A percentile compares a stretch with the other conserved stretches of the same genome.
phyloP scores from a whole-genome alignment of 2,113 vertebrate species.

The Brachirus orientalis region DNA sequence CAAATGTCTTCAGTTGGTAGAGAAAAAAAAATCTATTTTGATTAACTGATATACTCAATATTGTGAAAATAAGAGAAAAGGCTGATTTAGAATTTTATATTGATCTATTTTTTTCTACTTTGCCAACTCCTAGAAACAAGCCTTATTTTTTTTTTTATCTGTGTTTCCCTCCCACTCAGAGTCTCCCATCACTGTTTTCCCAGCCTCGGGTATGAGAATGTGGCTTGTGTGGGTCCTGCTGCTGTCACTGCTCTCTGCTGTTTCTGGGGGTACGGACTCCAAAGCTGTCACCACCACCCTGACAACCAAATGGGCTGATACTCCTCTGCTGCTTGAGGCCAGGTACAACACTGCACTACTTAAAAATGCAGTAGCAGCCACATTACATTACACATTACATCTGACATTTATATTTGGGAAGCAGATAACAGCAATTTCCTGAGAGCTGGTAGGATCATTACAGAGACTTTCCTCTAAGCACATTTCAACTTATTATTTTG shows the following conservation, averaged over 20 bases:
- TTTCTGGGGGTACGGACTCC: constrained; percentile 85
- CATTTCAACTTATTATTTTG: constrained; percentile 20
- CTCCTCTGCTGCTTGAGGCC: constrained; percentile 92
- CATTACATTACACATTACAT: not conserved
- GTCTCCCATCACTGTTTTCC: not conserved
- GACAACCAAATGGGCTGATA: constrained; percentile 93
- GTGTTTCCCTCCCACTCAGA: not conserved
- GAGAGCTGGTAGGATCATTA: constrained; percentile 20
- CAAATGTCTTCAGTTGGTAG: too few relatives aligned
- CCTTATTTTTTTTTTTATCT: not conserved
- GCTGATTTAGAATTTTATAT: too few relatives aligned
- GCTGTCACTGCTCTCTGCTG: constrained; percentile 79
- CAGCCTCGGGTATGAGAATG: constrained; percentile 81
- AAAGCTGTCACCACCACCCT: constrained; percentile 96
- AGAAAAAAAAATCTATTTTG: too few relatives aligned
- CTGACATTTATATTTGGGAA: constrained; percentile 10
- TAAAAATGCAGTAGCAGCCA: constrained; percentile 13
- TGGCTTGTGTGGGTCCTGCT: constrained; percentile 76
- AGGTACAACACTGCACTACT: constrained; percentile 80
- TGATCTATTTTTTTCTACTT: too few relatives aligned
- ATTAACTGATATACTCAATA: too few relatives aligned
- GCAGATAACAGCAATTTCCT: constrained; percentile 23
- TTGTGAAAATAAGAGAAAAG: too few relatives aligned
- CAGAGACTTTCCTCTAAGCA: constrained; percentile 12
- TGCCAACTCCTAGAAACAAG: not conserved